Percentiles rank a stretch among this genome's conserved stretches.
These are phyloP conservation scores for Poecilobothrus nobilitatus DNA, from an alignment of 2,888 invertebrate species.

Conservation along the genomic window DNA sequence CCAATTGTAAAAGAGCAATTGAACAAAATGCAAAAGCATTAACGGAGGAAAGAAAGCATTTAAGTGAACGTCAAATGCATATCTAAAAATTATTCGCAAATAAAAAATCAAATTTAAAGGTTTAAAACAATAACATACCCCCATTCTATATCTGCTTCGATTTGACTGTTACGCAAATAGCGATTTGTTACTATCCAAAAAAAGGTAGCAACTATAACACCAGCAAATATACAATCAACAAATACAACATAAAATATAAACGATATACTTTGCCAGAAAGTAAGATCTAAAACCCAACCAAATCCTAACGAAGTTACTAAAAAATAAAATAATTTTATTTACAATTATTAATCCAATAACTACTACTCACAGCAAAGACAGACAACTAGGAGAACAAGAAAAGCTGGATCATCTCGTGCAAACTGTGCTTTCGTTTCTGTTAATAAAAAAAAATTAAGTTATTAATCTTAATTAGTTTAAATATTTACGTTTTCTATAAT, in stretches of 20 bases:
- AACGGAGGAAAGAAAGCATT: conserved; percentile 98
- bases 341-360: neutral
- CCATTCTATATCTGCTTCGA: conserved; percentile 73
- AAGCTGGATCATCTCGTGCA: conserved; percentile 98
- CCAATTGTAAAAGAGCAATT: conserved; percentile 79
- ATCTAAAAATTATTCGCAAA: conserved; percentile 37
- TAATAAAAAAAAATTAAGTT: conserved; percentile 31
- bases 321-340: conserved; percentile 31
- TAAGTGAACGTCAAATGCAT: conserved; percentile 95
- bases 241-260: conserved; percentile 87
- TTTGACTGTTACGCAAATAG: conserved; percentile 35
- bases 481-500: conserved; percentile 88
- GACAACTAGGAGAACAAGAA: conserved; percentile 79
- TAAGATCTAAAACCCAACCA: conserved; percentile 66
- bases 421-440: conserved; percentile 96
- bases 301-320: conserved; percentile 85
- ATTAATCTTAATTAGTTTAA: neutral
- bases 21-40: conserved; percentile 84
- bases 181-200: conserved; percentile 66
- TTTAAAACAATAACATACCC: conserved; percentile 43
- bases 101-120: neutral
- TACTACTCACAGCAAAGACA: conserved; percentile 62
- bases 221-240: conserved; percentile 87
- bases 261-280: conserved; percentile 60
- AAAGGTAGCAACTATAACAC: conserved; percentile 74